Percentiles rank a stretch among this genome's conserved stretches.
phyloP scores from a whole-genome alignment of 2,797 vertebrate genomes.

The Coilia nasus region DNA sequence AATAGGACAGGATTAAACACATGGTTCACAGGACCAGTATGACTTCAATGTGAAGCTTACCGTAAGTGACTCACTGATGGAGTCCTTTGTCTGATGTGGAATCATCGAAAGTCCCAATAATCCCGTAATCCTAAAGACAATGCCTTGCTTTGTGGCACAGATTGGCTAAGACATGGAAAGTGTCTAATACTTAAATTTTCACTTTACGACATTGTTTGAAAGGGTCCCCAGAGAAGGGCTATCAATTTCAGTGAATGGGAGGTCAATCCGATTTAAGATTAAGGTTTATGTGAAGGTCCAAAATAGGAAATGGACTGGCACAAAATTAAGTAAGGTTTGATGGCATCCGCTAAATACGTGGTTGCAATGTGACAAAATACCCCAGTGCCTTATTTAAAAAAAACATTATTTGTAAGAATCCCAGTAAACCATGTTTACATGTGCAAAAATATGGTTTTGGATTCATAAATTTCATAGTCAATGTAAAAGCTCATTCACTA shows the following conservation, averaged over 20 bases:
- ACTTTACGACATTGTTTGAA: slow-evolving; percentile 1
- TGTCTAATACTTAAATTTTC: neutral
- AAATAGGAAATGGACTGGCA: neutral
- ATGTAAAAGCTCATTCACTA: too few species aligned
- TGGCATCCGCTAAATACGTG: too few species aligned
- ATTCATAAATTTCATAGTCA: too few species aligned
- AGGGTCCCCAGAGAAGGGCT: neutral
- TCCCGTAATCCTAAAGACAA: slow-evolving; percentile 35
- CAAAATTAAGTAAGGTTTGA: too few species aligned
- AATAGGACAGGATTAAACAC: neutral
- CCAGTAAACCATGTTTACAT: neutral
- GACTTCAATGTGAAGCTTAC: neutral
- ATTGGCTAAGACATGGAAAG: slow-evolving; percentile 28
- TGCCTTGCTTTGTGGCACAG: slow-evolving; percentile 26
- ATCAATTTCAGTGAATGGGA: slow-evolving; percentile 17
- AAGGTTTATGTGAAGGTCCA: neutral
- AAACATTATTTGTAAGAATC: neutral
- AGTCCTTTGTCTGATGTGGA: neutral
- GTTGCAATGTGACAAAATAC: too few species aligned
- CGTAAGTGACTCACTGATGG: neutral
- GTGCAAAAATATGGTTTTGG: too few species aligned
- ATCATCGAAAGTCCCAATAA: neutral
- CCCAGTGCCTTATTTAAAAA: too few species aligned
- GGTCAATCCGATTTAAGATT: neutral
- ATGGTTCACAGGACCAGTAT: neutral